Evolutionary conservation across 1,140 invertebrate species (phyloP).

Genomic region (Hylyphantes graminicola): DNA sequence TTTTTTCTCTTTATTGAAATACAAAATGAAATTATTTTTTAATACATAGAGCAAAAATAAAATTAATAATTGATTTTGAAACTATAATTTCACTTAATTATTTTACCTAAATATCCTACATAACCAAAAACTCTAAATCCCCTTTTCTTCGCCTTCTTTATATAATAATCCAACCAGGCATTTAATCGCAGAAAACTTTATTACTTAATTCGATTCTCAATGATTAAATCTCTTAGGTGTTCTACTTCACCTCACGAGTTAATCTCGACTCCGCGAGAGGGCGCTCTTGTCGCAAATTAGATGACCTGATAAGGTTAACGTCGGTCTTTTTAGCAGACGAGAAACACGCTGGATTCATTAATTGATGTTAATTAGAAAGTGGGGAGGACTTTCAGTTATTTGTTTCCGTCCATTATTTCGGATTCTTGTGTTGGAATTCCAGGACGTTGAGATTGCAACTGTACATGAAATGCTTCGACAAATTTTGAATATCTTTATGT

Average conservation of each 20-base stretch:
- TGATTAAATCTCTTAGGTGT: neutral
- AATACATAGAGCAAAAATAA: no score
- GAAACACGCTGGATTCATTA: neutral
- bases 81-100: no score
- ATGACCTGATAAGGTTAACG: conserved; percentile 29
- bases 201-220: conserved; percentile 18
- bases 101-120: no score
- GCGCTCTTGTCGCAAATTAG: conserved; percentile 17
- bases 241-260: no score
- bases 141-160: no score
- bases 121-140: no score
- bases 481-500: no score
- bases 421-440: neutral
- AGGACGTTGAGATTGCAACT: no score
- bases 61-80: no score
- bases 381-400: conserved; percentile 3
- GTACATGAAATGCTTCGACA: no score
- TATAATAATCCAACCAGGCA: neutral
- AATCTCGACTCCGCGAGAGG: neutral
- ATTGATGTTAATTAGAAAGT: conserved; percentile 26
- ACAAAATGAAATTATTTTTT: no score
- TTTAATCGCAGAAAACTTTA: conserved; percentile 15
- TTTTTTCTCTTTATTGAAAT: no score
- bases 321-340: neutral
- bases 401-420: conserved; percentile 14